Evolutionary conservation across 2,113 vertebrate genomes (phyloP).

Genomic region (Saccopteryx bilineata): DNA sequence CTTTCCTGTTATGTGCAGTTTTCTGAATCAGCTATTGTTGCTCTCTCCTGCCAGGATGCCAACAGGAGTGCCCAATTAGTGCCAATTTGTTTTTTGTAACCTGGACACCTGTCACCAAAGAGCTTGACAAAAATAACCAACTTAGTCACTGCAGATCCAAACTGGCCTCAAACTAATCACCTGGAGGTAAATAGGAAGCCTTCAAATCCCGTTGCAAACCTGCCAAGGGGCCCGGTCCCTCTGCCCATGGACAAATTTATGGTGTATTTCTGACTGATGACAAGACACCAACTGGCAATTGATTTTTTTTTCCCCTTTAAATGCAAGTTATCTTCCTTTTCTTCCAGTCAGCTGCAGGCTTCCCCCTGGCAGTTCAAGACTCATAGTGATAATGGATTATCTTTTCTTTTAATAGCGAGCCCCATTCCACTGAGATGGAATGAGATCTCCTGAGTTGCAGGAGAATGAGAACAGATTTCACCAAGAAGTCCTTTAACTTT

Average conservation of each 20-base stretch:
- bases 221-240: conserved; percentile 34
- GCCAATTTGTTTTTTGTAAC: conserved; percentile 82
- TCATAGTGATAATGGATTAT: conserved; percentile 78
- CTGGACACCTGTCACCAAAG: conserved; percentile 84
- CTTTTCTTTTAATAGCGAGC: conserved; percentile 82
- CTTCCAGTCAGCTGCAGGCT: conserved; percentile 76
- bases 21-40: conserved; percentile 39
- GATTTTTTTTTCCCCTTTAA: conserved; percentile 67
- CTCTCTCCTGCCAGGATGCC: conserved; percentile 72
- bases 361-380: conserved; percentile 71
- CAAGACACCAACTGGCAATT: conserved; percentile 72
- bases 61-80: conserved; percentile 79
- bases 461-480: conserved; percentile 67
- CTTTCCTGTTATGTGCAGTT: conserved; percentile 7
- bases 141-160: conserved; percentile 65
- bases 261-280: conserved; percentile 38
- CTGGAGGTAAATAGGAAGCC: conserved; percentile 58
- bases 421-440: conserved; percentile 76
- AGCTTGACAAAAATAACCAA: conserved; percentile 77
- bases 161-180: background rate
- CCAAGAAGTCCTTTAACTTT: conserved; percentile 78
- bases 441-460: conserved; percentile 33
- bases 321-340: conserved; percentile 72
- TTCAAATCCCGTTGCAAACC: conserved; percentile 12
- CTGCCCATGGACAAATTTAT: conserved; percentile 56